Evolutionary conservation across 2,113 vertebrate genomes (phyloP), one percentile per base, ranked within the genome.

Genomic region (Corythornis madagascariensis): DNA sequence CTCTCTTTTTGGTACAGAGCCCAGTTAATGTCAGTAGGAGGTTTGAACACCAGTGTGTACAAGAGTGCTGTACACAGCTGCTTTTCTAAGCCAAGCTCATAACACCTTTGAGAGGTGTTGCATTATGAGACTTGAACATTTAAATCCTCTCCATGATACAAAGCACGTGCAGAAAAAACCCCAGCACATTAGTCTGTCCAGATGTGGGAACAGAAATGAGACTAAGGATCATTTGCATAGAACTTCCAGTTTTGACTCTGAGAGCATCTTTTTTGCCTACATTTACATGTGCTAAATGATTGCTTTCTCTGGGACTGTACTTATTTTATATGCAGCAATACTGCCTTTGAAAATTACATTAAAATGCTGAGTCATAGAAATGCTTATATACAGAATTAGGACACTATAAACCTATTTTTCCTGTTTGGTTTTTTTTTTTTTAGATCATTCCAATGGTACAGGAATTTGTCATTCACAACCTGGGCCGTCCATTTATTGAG

Each of bases 401-500:
- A 28, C 6, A 47, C 20, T 65, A 38, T 18, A 35, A 82, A 75
- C 57, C 15, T 43, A 21, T 16, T 52, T 56, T 14, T 31, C 19
- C 4, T 26, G 28, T 19, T 48, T 48, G 22, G 55, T 69, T 22
- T 22, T 15, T 50, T 45, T 73, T 20, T 31, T 70, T 50, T 38
- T 88, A 98, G 98, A 33, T 99, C 47, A 97, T 99, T 92, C 98
- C 98, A 47, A 97, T 98, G 98, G 89, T 99, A 57, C 98, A 98
- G 83, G 98, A 99, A 83, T 99, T 98, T 95, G 98, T 99, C 48
- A 95, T 48, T 52, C 79, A 59, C 59, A 98, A 95, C 74, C 71
- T 98, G 95, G 98, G 99, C 3, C 97, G 78, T 31, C 67, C 80
- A 20, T 99, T 99, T 96, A 98, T 99, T 45, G 98, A 99, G 88